These are phyloP conservation scores for Escarpia spicata DNA, from an alignment of 2,888 invertebrate genomes.

Conservation along the genomic window DNA sequence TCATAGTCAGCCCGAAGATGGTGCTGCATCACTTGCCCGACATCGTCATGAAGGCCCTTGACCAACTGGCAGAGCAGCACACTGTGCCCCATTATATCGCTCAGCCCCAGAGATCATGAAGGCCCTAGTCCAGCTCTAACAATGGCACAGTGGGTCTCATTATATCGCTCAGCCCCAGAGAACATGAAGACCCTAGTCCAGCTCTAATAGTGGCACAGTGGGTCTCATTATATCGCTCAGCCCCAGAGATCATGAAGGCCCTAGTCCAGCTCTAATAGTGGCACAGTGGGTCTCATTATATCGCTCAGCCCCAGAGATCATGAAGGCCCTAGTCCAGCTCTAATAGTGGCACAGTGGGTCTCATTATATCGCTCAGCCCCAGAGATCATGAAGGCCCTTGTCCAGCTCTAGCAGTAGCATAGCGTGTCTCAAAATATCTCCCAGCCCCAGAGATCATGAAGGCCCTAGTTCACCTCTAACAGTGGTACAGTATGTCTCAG, in stretches of 20 bases:
- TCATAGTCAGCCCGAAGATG: slow-evolving; percentile 87
- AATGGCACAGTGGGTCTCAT: neutral
- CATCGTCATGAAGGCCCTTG: slow-evolving; percentile 78
- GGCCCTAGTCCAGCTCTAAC: neutral
- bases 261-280: too few relatives aligned
- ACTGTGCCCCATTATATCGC: neutral
- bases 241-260: neutral
- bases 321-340: too few relatives aligned
- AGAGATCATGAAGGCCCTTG: too few relatives aligned
- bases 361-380: too few relatives aligned
- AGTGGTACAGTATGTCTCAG: neutral
- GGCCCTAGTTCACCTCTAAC: neutral
- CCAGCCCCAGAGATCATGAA: neutral
- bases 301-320: too few relatives aligned
- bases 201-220: neutral
- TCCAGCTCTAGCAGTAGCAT: neutral
- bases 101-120: neutral
- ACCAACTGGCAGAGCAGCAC: slow-evolving; percentile 56
- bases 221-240: neutral
- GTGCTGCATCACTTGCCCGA: slow-evolving; percentile 86
- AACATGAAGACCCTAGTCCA: neutral
- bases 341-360: too few relatives aligned
- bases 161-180: neutral
- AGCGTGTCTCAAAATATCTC: neutral
- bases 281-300: too few relatives aligned